Conservation (phyloP, 1,140 invertebrate genomes). For the Cryptotermes secundus region DNA sequence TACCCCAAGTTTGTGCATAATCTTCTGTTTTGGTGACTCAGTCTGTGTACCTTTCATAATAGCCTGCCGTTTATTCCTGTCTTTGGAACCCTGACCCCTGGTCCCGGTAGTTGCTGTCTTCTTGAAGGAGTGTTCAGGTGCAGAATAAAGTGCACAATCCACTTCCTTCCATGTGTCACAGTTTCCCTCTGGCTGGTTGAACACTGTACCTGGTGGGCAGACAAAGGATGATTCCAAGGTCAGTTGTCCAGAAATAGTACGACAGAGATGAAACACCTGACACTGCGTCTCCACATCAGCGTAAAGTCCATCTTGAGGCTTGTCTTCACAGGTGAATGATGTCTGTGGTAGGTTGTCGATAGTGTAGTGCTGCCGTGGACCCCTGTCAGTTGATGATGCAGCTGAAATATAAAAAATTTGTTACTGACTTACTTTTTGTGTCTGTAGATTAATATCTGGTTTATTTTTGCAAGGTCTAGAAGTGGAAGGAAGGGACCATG, state of each 20-base stretch:
- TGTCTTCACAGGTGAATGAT: slow-evolving; percentile 50
- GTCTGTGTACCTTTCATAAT: not conserved
- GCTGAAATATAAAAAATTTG: not conserved
- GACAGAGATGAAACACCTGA: slow-evolving; percentile 30
- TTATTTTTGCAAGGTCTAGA: no score
- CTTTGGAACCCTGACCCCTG: not conserved
- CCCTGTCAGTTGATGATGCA: not conserved
- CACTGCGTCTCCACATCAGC: slow-evolving; percentile 47
- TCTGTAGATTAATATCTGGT: no score
- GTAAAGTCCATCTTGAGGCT: slow-evolving; percentile 51
- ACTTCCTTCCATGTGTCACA: slow-evolving; percentile 27
- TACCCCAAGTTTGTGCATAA: not conserved
- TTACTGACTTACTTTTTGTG: no score
- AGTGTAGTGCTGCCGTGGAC: not conserved
- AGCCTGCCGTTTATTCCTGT: not conserved
- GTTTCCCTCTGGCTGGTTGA: slow-evolving; percentile 26
- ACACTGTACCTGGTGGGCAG: slow-evolving; percentile 26
- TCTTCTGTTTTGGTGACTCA: not conserved
- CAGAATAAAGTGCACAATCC: slow-evolving; percentile 24
- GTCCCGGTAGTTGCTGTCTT: not conserved
- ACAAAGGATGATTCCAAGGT: slow-evolving; percentile 22
- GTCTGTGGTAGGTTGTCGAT: slow-evolving; percentile 45
- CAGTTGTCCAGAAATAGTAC: not conserved
- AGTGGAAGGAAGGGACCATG: no score
- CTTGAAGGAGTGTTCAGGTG: slow-evolving; percentile 2